These are phyloP conservation scores for Zele albiditarsus DNA, from an alignment of 2,888 invertebrate species.

Conservation along the genomic window DNA sequence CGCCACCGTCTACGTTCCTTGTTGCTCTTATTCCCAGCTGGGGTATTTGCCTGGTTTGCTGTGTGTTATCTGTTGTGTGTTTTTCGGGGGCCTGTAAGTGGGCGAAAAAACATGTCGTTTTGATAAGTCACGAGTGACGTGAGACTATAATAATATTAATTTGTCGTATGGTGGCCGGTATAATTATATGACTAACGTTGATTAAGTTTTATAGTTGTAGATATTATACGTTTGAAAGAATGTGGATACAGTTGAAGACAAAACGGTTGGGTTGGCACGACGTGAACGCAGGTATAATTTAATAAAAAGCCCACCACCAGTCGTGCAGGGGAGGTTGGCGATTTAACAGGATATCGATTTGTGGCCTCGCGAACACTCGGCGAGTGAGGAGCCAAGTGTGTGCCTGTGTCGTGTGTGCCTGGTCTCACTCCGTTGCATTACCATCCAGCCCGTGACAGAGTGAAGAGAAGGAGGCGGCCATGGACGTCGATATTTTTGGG, in stretches of 20 bases:
- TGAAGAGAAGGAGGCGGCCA: constrained; percentile 61
- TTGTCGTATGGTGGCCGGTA: constrained; percentile 1
- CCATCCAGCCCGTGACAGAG: constrained; percentile 34
- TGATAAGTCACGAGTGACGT: constrained; percentile 50
- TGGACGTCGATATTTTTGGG: constrained; percentile 72
- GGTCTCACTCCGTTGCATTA: constrained; percentile 30
- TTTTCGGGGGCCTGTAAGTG: constrained; percentile 60
- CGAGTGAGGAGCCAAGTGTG: constrained; percentile 53
- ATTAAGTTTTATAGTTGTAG: background rate
- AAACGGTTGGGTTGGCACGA: constrained; percentile 38
- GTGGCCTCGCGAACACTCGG: constrained; percentile 48
- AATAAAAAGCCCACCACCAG: constrained; percentile 54
- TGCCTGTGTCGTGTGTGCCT: constrained; percentile 53
- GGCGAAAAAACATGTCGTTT: constrained; percentile 60
- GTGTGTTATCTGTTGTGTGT: constrained; percentile 66
- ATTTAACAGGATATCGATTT: constrained; percentile 70
- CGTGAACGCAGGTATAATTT: constrained; percentile 54
- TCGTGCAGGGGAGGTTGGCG: constrained; percentile 62
- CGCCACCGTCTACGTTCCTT: constrained; percentile 48
- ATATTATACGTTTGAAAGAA: constrained; percentile 9
- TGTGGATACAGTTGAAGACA: constrained; percentile 13
- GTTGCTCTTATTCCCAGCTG: constrained; percentile 66
- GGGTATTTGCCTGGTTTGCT: constrained; percentile 56
- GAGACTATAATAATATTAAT: constrained; percentile 18
- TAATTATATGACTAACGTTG: background rate